Evolutionary conservation across 2,797 vertebrate species (phyloP), one percentile per base, ranked within the genome.

Genomic region (Amblyopsis hoosieri): DNA sequence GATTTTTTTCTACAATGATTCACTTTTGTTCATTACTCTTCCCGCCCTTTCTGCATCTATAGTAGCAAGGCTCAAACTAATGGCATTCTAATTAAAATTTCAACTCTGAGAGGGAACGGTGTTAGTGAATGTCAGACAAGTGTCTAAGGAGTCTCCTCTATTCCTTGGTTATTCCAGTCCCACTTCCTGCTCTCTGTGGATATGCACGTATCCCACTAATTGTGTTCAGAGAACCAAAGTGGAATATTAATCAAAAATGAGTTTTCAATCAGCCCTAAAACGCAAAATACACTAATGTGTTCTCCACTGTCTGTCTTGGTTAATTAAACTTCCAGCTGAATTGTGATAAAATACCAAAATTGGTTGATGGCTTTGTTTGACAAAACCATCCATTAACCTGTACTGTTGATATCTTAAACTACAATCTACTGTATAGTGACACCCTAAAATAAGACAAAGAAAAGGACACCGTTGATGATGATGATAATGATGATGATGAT

Each of bases 1-100:
- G 65, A 75, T 78, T 85, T 37, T 37, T 37, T 8, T 8, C 71
- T 77, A 71, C 67, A 70, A 72, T 56, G 45, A 63, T 75, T 66
- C 23, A 15, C 58, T 83, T 83, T 76, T 73, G 74, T 80, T 80
- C 70, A 45, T 68, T 14, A 9, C 52, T 8, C 55, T 23, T 66
- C 61, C 70, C 73, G 63, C 47, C 54, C 53, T 77, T 75, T 66
- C 76, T 29, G 69, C 69, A 61, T 56, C 58, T 54, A 23, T 3
- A 64, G 61, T 66, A 58, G 67, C 75, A 49, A 67, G 58, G 71
- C 75, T 83, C 67, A 4, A 3, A 55, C 81, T 91, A 91, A 92
- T 90, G 90, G 87, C 72, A 60, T 85, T 90, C 84, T 90, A 89
- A 93, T 91, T 88, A 90, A 90, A 90, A 90, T 90, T 85, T 91